Evolutionary conservation across 2,888 invertebrate genomes (phyloP), one percentile per base, ranked within the genome.

Genomic region (Rhaphigaster nebulosa): DNA sequence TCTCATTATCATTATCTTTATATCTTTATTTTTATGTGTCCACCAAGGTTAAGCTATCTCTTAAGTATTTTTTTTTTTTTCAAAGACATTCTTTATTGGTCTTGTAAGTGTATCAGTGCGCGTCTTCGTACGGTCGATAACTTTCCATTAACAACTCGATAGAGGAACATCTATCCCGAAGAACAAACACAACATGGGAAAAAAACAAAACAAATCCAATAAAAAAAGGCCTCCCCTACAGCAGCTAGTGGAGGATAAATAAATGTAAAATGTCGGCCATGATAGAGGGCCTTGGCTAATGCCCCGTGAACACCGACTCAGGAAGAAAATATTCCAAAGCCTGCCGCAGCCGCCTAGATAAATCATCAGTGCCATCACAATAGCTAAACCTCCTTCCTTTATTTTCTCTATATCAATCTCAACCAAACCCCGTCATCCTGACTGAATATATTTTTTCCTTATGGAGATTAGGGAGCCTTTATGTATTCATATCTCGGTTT

Each of bases 401-500:
- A 91, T 91, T 90, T 89, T 80, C 65, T 84, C 88, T 50, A 50
- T 88, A 91, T 90, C 87, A 90, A 90, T 90, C 88, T 70, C 87
- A 3, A 5, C 38, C 50, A 45, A 84, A 84, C 45, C 84, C 84
- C 84, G 45, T 84, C 84, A 84, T 84, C 84, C 84, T 84, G 84
- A 84, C 84, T 84, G 89, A 90, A 90, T 90, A 90, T 89, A 89
- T 89, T 89, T 89, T 89, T 89, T 89, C 89, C 89, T 45, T 89
- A 89, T 89, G 89, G 41, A 89, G 89, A 89, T 89, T 76, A 89
- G 70, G 76, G 76, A 50, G 80, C 15, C 56, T 87, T 90, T 90
- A 87, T 90, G 87, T 90, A 90, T 90, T 90, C 90, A 90, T 56
- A 90, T 90, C 90, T 90, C 45, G 90, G 90, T 87, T 90, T 90